Conservation (phyloP, 2,888 invertebrate species). For the Ichneumoninae sp. region DNA sequence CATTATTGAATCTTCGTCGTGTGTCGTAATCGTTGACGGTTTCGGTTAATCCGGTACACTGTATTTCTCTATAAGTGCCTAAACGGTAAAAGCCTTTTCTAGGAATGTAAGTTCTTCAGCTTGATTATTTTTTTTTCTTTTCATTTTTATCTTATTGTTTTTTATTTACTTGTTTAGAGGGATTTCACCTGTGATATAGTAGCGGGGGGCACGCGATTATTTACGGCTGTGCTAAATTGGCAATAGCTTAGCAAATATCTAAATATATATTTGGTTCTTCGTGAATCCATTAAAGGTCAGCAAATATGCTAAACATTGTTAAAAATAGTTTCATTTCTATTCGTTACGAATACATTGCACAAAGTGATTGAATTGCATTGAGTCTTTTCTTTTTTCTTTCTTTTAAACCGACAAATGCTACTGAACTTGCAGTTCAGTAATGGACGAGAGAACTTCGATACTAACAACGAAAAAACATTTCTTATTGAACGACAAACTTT, state of each 20-base stretch:
- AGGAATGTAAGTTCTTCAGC: constrained; percentile 44
- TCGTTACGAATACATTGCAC: constrained; percentile 67
- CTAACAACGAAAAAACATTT: constrained; percentile 65
- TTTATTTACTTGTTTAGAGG: not conserved
- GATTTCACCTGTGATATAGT: constrained; percentile 21
- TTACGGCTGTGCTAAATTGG: constrained; percentile 60
- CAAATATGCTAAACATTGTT: constrained; percentile 66
- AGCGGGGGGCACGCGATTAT: constrained; percentile 50
- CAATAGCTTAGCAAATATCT: constrained; percentile 71
- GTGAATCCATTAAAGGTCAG: constrained; percentile 33
- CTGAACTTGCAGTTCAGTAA: constrained; percentile 57
- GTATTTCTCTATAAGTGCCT: constrained; percentile 67
- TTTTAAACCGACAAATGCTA: constrained; percentile 47
- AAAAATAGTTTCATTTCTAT: constrained; percentile 73
- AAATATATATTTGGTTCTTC: constrained; percentile 72
- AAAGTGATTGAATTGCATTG: constrained; percentile 65
- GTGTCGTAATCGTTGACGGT: constrained; percentile 68
- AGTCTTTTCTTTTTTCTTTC: constrained; percentile 43
- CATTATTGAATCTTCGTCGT: constrained; percentile 67
- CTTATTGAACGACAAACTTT: constrained; percentile 64
- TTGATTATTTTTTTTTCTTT: constrained; percentile 33
- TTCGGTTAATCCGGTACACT: constrained; percentile 45
- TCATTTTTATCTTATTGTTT: constrained; percentile 8
- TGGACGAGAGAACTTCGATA: constrained; percentile 61
- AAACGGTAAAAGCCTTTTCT: constrained; percentile 45